Evolutionary conservation across 2,888 invertebrate genomes (phyloP).

Genomic region (Galerucella pusilla): DNA sequence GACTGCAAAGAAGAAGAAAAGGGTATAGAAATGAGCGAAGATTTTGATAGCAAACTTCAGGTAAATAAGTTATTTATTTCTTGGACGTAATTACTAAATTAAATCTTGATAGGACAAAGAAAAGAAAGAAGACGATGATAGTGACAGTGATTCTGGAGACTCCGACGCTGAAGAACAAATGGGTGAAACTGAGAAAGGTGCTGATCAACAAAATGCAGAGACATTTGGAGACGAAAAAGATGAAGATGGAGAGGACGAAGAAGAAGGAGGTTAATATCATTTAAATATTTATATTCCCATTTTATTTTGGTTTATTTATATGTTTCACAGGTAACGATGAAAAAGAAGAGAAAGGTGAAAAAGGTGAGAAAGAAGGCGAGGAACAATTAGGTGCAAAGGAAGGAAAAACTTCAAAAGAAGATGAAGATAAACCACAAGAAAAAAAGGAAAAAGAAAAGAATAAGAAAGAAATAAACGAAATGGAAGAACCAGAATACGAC

Average conservation of each 20-base stretch:
- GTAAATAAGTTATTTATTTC: slow-evolving; percentile 53
- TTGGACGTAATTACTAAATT: neutral
- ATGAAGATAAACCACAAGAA: slow-evolving; percentile 65
- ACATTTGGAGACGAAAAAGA: slow-evolving; percentile 89
- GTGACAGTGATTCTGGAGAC: slow-evolving; percentile 72
- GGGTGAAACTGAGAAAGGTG: slow-evolving; percentile 92
- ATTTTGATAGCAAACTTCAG: slow-evolving; percentile 90
- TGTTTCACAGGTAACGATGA: slow-evolving; percentile 41
- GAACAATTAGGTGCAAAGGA: slow-evolving; percentile 84
- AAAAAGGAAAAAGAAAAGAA: slow-evolving; percentile 67
- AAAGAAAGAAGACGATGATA: slow-evolving; percentile 68
- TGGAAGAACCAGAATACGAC: slow-evolving; percentile 82
- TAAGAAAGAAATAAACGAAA: slow-evolving; percentile 80
- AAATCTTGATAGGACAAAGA: slow-evolving; percentile 48
- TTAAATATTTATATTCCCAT: slow-evolving; percentile 2
- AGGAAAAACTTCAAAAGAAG: slow-evolving; percentile 65
- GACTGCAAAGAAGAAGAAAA: slow-evolving; percentile 90
- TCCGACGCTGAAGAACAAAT: slow-evolving; percentile 94
- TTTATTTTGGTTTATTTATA: neutral
- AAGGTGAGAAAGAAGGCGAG: slow-evolving; percentile 73
- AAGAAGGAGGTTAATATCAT: slow-evolving; percentile 63
- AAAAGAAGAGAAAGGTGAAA: slow-evolving; percentile 66
- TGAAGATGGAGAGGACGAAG: slow-evolving; percentile 72
- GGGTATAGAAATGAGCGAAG: slow-evolving; percentile 95
- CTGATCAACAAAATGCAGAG: slow-evolving; percentile 83